phyloP scores from a whole-genome alignment of 2,113 vertebrate genomes.

The Gambusia holbrooki region DNA sequence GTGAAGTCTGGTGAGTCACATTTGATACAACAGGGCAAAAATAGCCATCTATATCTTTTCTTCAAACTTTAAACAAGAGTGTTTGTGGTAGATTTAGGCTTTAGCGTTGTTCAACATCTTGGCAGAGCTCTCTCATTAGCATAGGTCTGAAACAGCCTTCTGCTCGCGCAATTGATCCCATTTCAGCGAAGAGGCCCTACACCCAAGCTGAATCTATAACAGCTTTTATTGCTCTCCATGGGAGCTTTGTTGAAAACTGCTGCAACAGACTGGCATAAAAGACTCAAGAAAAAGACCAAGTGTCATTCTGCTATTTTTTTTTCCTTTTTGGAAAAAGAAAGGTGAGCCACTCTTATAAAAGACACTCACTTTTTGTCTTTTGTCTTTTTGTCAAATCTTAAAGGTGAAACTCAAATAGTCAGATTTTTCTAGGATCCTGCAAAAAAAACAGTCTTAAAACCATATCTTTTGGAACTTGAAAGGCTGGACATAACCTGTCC shows the following conservation, averaged over 20 bases:
- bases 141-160: conserved; percentile 51
- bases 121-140: conserved; percentile 65
- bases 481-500: conserved; percentile 26
- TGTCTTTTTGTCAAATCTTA: conserved; percentile 18
- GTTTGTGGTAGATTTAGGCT: conserved; percentile 27
- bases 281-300: conserved; percentile 10
- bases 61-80: conserved; percentile 7
- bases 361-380: conserved; percentile 41
- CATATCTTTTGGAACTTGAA: conserved; percentile 22
- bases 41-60: conserved; percentile 7
- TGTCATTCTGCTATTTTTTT: conserved; percentile 31
- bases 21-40: conserved; percentile 2
- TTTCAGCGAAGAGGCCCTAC: conserved; percentile 56
- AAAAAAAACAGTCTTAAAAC: conserved; percentile 32
- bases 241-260: conserved; percentile 27
- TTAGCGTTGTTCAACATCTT: conserved; percentile 36
- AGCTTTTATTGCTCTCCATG: conserved; percentile 52
- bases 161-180: conserved; percentile 58
- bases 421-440: conserved; percentile 18
- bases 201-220: conserved; percentile 40
- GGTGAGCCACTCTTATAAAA: conserved; percentile 48
- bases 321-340: conserved; percentile 40
- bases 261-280: conserved; percentile 33
- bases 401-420: conserved; percentile 20
- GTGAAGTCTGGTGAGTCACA: neutral